phyloP scores from a whole-genome alignment of 2,888 invertebrate genomes.

The Conomelus anceps region DNA sequence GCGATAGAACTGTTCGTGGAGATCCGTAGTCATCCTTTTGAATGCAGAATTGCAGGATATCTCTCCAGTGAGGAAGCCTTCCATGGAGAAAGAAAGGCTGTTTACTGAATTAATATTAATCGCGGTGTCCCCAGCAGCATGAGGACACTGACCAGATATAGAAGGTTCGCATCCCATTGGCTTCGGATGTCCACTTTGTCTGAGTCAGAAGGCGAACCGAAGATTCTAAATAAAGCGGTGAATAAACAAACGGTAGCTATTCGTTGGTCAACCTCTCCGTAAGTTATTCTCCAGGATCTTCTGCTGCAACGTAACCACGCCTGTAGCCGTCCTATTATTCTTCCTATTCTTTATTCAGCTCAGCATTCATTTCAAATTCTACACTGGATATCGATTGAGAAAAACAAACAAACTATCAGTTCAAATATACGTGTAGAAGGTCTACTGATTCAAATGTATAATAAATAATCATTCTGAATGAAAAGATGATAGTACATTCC shows the following conservation, averaged over 20 bases:
- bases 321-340: not conserved
- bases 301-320: not conserved
- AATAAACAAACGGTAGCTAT: not conserved
- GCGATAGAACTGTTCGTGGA: no score
- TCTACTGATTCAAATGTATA: no score
- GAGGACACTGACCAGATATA: not conserved
- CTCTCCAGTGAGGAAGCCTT: not conserved
- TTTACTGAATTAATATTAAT: not conserved
- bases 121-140: not conserved
- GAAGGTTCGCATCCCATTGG: not conserved
- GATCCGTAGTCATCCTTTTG: not conserved
- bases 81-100: not conserved
- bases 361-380: not conserved
- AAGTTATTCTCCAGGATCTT: not conserved
- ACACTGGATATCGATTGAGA: not conserved
- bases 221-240: not conserved
- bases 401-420: no score
- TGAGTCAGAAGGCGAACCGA: not conserved
- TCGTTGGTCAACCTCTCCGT: not conserved
- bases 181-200: not conserved
- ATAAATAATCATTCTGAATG: no score
- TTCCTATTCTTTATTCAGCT: not conserved
- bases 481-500: no score
- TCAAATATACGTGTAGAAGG: no score
- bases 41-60: not conserved